Conservation (phyloP, 2,113 vertebrate genomes). For the Melanerpes aurifrons region DNA sequence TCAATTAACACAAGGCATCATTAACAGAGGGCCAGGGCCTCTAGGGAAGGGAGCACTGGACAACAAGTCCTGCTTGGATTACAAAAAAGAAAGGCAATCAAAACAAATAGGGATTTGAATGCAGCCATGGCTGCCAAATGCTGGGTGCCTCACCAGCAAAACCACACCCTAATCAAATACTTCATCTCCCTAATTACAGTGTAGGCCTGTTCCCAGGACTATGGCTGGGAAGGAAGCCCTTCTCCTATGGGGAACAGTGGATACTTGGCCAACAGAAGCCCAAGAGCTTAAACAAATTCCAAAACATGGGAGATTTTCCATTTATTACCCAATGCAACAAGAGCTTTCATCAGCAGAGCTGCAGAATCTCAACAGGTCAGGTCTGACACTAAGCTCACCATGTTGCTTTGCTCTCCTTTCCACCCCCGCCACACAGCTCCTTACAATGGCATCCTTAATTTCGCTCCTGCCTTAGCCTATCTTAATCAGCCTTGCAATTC, state of each 20-base stretch:
- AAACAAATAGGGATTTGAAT: conserved; percentile 47
- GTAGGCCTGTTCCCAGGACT: conserved; percentile 51
- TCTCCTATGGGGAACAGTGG: background rate
- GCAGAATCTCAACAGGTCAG: background rate
- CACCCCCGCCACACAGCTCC: background rate
- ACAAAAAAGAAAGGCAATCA: background rate
- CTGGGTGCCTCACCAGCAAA: conserved; percentile 42
- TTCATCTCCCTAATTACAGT: conserved; percentile 61
- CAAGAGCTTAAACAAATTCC: background rate
- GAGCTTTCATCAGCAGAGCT: background rate
- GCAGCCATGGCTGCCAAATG: conserved; percentile 7
- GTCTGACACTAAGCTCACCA: background rate
- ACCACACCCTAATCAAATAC: conserved; percentile 60
- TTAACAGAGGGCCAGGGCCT: background rate
- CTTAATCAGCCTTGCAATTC: background rate
- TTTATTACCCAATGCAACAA: background rate
- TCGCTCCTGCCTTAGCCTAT: background rate
- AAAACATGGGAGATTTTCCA: background rate
- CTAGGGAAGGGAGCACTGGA: conserved; percentile 19
- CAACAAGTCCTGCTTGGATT: background rate
- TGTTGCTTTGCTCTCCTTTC: background rate
- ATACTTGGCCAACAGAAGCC: background rate
- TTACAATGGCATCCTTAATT: background rate
- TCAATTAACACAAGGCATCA: conserved; percentile 1
- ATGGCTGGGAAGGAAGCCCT: conserved; percentile 31